A percentile compares a stretch with the other conserved stretches of the same genome.
Conservation (phyloP, 2,113 vertebrate species). For the Sterrhoptilus dennistouni region DNA sequence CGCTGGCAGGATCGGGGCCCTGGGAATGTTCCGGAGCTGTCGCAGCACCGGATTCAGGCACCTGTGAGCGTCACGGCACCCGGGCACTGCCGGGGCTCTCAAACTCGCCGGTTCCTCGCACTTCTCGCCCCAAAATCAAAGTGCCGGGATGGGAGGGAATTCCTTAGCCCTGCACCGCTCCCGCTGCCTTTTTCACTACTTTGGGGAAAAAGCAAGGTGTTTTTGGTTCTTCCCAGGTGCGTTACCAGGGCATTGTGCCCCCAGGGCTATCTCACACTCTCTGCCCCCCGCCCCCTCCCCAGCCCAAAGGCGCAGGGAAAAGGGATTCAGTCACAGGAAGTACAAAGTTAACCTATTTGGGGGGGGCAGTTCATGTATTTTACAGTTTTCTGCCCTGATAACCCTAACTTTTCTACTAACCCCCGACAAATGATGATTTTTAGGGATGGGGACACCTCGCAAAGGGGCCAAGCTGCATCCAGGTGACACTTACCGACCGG, state of each 20-base stretch:
- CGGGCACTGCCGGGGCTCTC: fast-evolving
- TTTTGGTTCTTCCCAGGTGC: background rate
- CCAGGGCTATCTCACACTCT: background rate
- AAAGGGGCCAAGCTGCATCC: background rate
- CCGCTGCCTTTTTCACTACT: background rate
- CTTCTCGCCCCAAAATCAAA: background rate
- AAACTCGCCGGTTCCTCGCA: fast-evolving
- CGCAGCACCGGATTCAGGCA: background rate
- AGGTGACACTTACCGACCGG: slow-evolving; percentile 36
- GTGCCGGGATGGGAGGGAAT: background rate
- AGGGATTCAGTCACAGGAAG: background rate
- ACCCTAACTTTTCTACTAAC: background rate
- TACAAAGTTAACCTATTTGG: fast-evolving
- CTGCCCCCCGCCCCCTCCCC: no score
- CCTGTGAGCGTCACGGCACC: background rate
- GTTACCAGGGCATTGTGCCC: fast-evolving
- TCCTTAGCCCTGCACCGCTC: background rate
- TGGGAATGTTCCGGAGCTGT: background rate
- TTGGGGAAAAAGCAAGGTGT: fast-evolving
- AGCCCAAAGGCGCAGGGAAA: fast-evolving
- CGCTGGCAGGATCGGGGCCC: background rate
- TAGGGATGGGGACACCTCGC: background rate
- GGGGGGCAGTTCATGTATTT: fast-evolving
- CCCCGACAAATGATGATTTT: background rate
- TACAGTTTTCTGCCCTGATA: background rate